Conservation (phyloP, 2,113 vertebrate genomes). For the Acanthisitta chloris region DNA sequence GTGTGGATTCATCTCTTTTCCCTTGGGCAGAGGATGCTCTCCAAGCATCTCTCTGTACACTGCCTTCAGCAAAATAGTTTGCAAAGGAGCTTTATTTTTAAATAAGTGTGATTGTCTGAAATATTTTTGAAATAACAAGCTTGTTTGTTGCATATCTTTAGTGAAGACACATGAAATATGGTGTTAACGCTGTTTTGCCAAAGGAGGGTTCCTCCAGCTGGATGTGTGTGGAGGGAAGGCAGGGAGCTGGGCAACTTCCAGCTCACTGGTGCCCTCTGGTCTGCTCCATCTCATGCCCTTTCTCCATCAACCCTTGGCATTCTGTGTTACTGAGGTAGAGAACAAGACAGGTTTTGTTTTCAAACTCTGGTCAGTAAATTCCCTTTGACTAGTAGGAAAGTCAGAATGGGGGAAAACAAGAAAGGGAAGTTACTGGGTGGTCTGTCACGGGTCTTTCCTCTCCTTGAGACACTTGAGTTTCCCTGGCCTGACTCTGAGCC, state of each 20-base stretch:
- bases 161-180: background rate
- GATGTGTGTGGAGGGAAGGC: background rate
- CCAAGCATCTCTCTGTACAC: background rate
- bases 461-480: no score
- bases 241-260: background rate
- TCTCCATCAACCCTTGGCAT: background rate
- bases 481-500: background rate
- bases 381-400: background rate
- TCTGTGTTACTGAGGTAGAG: background rate
- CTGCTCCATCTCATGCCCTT: background rate
- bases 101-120: background rate
- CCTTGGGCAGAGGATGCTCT: background rate
- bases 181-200: background rate
- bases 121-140: background rate
- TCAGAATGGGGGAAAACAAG: background rate
- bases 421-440: background rate
- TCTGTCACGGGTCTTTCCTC: background rate
- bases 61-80: background rate
- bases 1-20: background rate
- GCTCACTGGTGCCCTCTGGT: background rate
- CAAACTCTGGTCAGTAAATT: background rate
- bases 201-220: background rate
- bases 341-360: slow-evolving; percentile 27
- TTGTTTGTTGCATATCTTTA: background rate
- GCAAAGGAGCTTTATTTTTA: background rate